Evolutionary conservation across 2,888 invertebrate species (phyloP).

Genomic region (Drosophila leonis): DNA sequence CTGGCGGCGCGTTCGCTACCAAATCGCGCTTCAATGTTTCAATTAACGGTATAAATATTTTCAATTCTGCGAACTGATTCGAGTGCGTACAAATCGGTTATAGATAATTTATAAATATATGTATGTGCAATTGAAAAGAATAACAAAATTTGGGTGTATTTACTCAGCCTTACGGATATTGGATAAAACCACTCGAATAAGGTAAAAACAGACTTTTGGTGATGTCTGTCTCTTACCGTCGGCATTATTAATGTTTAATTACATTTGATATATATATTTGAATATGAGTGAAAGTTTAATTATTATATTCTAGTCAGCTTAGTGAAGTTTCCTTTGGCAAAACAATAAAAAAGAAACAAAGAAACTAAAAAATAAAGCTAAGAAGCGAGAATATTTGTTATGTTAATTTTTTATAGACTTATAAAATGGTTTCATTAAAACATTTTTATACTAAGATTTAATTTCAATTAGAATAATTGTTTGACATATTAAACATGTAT

Average conservation of each 20-base stretch:
- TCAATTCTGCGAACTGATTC: constrained; percentile 5
- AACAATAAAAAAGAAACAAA: no score
- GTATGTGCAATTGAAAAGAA: constrained; percentile 45
- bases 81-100: constrained; percentile 3
- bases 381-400: no score
- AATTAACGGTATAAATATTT: constrained; percentile 12
- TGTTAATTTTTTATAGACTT: no score
- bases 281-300: background rate
- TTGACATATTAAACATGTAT: no score
- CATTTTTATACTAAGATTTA: no score
- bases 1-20: constrained; percentile 59
- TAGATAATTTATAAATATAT: background rate
- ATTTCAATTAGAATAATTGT: no score
- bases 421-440: no score
- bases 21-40: constrained; percentile 53
- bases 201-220: constrained; percentile 21
- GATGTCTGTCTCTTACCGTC: background rate
- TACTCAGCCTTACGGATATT: constrained; percentile 11
- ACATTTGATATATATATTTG: background rate
- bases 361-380: no score
- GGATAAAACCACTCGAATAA: constrained; percentile 12
- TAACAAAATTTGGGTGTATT: constrained; percentile 1
- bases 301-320: background rate
- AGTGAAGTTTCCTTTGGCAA: no score
- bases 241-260: background rate